Evolutionary conservation across 1,140 invertebrate genomes (phyloP).

Genomic region (Dryas iulia): DNA sequence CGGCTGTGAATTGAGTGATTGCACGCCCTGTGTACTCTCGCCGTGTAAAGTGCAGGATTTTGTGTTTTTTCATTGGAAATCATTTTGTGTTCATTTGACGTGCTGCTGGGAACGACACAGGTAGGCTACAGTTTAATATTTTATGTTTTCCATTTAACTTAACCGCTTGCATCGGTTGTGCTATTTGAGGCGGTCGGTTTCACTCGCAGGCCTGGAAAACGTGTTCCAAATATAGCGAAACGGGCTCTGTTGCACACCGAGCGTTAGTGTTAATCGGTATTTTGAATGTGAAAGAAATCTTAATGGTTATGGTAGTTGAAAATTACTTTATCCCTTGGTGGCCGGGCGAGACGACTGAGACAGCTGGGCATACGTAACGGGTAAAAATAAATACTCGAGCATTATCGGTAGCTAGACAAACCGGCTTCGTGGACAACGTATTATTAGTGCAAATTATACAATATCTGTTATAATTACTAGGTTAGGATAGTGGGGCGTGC

Average conservation of each 20-base stretch:
- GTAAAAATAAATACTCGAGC: slow-evolving; percentile 77
- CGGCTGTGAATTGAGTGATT: slow-evolving; percentile 75
- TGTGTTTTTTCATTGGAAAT: slow-evolving; percentile 62
- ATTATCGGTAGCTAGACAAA: slow-evolving; percentile 73
- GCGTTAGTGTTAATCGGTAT: slow-evolving; percentile 43
- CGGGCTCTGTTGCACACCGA: slow-evolving; percentile 33
- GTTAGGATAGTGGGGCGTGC: slow-evolving; percentile 11
- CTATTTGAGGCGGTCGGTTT: slow-evolving; percentile 60
- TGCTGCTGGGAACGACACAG: slow-evolving; percentile 53
- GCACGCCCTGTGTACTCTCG: slow-evolving; percentile 68
- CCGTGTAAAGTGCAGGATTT: slow-evolving; percentile 64
- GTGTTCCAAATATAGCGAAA: slow-evolving; percentile 70
- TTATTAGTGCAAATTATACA: slow-evolving; percentile 69
- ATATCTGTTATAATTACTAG: slow-evolving; percentile 36
- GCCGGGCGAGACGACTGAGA: slow-evolving; percentile 68
- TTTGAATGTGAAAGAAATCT: slow-evolving; percentile 47
- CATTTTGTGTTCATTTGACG: slow-evolving; percentile 48
- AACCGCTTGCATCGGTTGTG: slow-evolving; percentile 31
- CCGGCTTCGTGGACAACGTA: slow-evolving; percentile 72
- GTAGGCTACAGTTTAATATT: slow-evolving; percentile 45
- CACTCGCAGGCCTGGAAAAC: slow-evolving; percentile 51
- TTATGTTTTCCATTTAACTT: slow-evolving; percentile 30
- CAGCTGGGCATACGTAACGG: slow-evolving; percentile 76
- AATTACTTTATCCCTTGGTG: slow-evolving; percentile 71
- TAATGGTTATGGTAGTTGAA: slow-evolving; percentile 57